Conservation (phyloP, 2,888 invertebrate species). For the Chaetoderma sp. region DNA sequence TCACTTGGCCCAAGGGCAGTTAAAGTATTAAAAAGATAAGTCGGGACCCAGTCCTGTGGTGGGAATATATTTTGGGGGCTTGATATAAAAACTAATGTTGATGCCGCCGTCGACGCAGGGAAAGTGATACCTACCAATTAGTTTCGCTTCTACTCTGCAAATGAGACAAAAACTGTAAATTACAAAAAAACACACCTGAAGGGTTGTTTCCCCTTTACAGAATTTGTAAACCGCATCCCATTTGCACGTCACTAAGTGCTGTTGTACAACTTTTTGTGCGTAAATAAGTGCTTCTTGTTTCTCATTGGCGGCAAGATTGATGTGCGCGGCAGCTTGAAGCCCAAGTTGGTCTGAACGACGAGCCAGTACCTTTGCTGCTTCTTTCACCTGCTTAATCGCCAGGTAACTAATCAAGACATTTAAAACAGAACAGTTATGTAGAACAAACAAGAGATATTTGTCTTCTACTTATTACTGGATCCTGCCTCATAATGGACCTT, state of each 20-base stretch:
- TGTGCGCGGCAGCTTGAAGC: slow-evolving; percentile 75
- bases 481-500: too few species aligned
- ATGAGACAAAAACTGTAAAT: too few species aligned
- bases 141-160: too few species aligned
- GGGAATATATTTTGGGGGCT: too few species aligned
- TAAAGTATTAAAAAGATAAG: too few species aligned
- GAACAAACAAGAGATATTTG: neutral
- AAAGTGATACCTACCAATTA: too few species aligned
- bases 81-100: too few species aligned
- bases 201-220: slow-evolving; percentile 46
- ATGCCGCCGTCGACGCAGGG: too few species aligned
- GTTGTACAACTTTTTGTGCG: slow-evolving; percentile 54
- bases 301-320: slow-evolving; percentile 72
- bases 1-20: too few species aligned
- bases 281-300: slow-evolving; percentile 54
- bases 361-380: slow-evolving; percentile 76
- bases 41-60: too few species aligned
- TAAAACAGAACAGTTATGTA: slow-evolving; percentile 54
- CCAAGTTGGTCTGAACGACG: slow-evolving; percentile 73
- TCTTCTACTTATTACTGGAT: too few species aligned
- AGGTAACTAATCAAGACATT: slow-evolving; percentile 77
- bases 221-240: slow-evolving; percentile 55
- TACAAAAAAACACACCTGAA: too few species aligned
- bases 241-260: slow-evolving; percentile 51
- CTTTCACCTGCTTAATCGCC: slow-evolving; percentile 74